Conservation (phyloP, 2,113 vertebrate species). For the Gymnocephalus cernua region DNA sequence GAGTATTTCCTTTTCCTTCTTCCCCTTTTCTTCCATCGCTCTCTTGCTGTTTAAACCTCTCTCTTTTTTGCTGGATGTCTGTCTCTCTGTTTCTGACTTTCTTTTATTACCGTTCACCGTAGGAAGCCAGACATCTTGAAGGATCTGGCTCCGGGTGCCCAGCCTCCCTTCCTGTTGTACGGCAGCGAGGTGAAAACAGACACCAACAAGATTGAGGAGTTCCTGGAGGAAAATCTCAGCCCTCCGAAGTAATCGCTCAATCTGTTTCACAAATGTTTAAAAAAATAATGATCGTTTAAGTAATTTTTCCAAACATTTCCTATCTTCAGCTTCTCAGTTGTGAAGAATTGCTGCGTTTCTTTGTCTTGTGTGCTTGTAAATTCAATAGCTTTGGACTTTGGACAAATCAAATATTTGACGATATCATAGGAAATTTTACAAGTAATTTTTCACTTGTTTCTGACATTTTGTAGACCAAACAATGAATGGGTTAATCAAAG, state of each 20-base stretch:
- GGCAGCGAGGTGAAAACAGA: conserved; percentile 91
- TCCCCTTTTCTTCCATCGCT: not conserved
- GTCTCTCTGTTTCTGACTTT: not conserved
- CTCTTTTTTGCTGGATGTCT: not conserved
- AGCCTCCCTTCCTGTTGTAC: conserved; percentile 91
- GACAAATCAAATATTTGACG: not conserved
- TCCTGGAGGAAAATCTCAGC: conserved; percentile 89
- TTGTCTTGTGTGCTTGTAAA: not conserved
- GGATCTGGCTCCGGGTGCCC: conserved; percentile 91
- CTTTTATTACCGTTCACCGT: conserved; percentile 15
- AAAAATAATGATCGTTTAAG: too few relatives aligned
- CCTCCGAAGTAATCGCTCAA: conserved; percentile 86
- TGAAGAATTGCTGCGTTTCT: not conserved
- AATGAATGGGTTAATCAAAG: not conserved
- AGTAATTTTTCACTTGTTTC: not conserved
- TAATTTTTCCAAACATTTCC: not conserved
- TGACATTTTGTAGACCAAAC: not conserved
- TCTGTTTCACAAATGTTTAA: not conserved
- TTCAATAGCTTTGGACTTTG: not conserved
- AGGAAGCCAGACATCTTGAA: conserved; percentile 91
- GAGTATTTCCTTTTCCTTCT: not conserved
- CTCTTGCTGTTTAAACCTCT: not conserved
- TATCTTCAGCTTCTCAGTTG: not conserved
- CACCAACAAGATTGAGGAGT: conserved; percentile 96
- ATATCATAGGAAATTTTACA: not conserved